Conservation (phyloP, 2,888 invertebrate species). For the Congeria kusceri region DNA sequence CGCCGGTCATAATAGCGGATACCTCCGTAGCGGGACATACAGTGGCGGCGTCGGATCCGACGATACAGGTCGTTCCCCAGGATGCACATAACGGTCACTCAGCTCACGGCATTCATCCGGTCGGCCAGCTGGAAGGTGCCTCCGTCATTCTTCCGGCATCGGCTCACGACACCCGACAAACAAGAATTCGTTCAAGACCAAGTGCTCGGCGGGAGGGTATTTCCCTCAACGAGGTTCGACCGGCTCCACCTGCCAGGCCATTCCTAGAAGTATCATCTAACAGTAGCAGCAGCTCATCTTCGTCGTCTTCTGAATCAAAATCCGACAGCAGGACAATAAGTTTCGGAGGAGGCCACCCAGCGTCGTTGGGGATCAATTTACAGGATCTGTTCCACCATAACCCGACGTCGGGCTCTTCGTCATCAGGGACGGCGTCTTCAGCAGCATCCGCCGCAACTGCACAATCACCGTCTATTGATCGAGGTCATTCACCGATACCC, state of each 20-base stretch:
- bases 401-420: background rate
- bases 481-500: background rate
- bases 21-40: background rate
- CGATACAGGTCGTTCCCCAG: background rate
- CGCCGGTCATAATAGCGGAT: background rate
- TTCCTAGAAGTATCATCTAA: conserved; percentile 35
- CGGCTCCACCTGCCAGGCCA: conserved; percentile 31
- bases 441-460: background rate
- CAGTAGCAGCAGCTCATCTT: conserved; percentile 51
- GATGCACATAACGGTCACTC: background rate
- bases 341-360: background rate
- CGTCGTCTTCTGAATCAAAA: conserved; percentile 44
- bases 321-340: background rate
- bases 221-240: conserved; percentile 12
- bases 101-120: background rate
- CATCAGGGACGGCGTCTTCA: background rate
- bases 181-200: background rate
- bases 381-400: background rate
- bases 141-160: background rate
- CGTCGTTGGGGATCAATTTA: background rate
- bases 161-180: background rate
- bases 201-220: background rate
- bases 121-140: background rate
- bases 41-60: background rate
- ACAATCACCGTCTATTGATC: background rate